phyloP scores from a whole-genome alignment of 2,113 vertebrate species.

The Epinephelus lanceolatus region DNA sequence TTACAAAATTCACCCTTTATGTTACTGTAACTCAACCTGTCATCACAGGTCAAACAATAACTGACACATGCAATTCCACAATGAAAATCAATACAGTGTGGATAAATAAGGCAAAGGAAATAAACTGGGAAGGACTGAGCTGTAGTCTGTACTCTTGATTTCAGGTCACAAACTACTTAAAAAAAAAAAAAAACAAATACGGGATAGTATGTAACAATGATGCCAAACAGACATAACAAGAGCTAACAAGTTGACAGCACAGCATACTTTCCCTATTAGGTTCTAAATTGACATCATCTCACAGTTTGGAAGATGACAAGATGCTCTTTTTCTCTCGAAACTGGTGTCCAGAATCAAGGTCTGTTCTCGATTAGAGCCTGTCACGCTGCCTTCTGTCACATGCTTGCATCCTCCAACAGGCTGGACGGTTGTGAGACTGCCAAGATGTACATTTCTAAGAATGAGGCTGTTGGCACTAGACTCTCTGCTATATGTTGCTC shows the following conservation, averaged over 20 bases:
- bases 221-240: constrained; percentile 19
- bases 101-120: background rate
- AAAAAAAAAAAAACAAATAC: background rate
- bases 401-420: constrained; percentile 47
- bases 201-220: background rate
- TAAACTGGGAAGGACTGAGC: background rate
- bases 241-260: constrained; percentile 17
- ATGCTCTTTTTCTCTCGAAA: constrained; percentile 51
- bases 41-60: background rate
- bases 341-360: constrained; percentile 45
- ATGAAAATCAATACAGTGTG: background rate
- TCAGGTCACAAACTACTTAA: background rate
- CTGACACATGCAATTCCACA: background rate
- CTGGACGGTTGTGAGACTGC: constrained; percentile 39
- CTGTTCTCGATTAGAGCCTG: constrained; percentile 66
- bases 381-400: constrained; percentile 57
- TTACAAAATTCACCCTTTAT: background rate
- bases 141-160: too few relatives aligned
- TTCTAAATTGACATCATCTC: constrained; percentile 49
- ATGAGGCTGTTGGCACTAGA: constrained; percentile 20
- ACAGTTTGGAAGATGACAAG: constrained; percentile 50
- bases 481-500: constrained; percentile 41
- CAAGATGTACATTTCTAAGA: constrained; percentile 58
- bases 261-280: background rate
- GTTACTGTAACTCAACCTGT: constrained; percentile 1